Conservation (phyloP, 2,888 invertebrate species). For the Hypselothyrea guttata region DNA sequence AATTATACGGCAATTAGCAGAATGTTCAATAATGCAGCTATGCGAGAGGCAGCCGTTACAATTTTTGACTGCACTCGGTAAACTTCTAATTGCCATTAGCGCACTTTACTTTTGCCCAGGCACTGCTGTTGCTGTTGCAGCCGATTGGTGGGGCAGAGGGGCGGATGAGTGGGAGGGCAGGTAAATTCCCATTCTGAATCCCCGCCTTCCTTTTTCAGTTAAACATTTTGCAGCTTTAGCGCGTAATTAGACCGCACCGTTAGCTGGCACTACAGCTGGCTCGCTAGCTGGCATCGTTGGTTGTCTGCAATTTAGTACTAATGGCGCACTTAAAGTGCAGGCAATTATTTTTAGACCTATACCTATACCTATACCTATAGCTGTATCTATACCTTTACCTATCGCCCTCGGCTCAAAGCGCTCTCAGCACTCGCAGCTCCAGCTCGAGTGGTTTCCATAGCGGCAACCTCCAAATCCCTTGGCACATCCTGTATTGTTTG, state of each 20-base stretch:
- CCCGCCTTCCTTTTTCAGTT: conserved; percentile 2
- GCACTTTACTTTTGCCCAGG: conserved; percentile 67
- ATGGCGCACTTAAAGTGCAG: conserved; percentile 71
- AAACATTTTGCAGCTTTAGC: conserved; percentile 51
- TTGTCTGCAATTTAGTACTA: conserved; percentile 74
- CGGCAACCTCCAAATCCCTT: conserved; percentile 7
- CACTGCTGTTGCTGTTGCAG: conserved; percentile 8
- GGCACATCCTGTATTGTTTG: conserved; percentile 17
- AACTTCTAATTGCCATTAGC: conserved; percentile 77
- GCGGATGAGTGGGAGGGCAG: conserved; percentile 21
- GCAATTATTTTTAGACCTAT: conserved; percentile 70
- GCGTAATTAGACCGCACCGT: conserved; percentile 73
- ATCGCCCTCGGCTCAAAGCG: conserved; percentile 1
- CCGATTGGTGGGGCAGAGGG: not conserved
- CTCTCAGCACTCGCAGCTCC: conserved; percentile 31
- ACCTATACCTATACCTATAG: conserved; percentile 17
- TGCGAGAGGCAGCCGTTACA: conserved; percentile 68
- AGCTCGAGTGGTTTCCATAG: conserved; percentile 50
- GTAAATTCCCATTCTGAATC: conserved; percentile 15
- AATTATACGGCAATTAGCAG: conserved; percentile 73
- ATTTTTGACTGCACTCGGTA: conserved; percentile 73
- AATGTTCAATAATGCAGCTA: conserved; percentile 76
- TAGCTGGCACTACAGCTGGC: conserved; percentile 46
- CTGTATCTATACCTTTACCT: conserved; percentile 6
- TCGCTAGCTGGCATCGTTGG: conserved; percentile 23